phyloP scores from a whole-genome alignment of 2,888 invertebrate genomes.

The Lasioglossum malachurum region DNA sequence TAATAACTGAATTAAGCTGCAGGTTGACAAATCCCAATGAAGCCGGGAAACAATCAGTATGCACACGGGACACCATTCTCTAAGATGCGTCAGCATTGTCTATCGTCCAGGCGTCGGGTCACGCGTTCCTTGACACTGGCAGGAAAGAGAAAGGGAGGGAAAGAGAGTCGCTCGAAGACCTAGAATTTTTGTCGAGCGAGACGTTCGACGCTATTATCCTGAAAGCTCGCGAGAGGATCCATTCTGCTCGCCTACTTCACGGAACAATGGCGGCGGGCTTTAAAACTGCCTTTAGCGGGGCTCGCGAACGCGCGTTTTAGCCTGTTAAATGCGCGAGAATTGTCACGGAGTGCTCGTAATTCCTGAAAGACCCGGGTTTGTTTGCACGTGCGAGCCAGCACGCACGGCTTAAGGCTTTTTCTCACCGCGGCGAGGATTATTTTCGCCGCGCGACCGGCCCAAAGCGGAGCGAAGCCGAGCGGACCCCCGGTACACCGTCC shows the following conservation, averaged over 20 bases:
- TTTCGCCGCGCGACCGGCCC: not conserved
- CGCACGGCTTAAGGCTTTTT: slow-evolving; percentile 55
- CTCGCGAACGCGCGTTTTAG: slow-evolving; percentile 51
- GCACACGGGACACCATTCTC: not conserved
- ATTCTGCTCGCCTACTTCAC: slow-evolving; percentile 53
- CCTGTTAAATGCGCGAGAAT: slow-evolving; percentile 59
- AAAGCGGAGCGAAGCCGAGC: not conserved
- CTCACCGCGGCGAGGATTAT: slow-evolving; percentile 18
- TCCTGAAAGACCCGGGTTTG: slow-evolving; percentile 50
- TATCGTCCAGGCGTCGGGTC: not conserved
- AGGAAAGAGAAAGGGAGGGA: not conserved
- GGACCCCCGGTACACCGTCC: not conserved
- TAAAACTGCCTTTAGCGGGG: slow-evolving; percentile 47
- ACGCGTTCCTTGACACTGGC: slow-evolving; percentile 14
- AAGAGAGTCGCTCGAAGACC: not conserved
- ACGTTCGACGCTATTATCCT: slow-evolving; percentile 57
- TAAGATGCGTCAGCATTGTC: not conserved
- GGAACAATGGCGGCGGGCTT: slow-evolving; percentile 57
- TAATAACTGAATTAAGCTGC: not conserved
- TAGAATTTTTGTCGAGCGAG: slow-evolving; percentile 32
- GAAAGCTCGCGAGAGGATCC: slow-evolving; percentile 54
- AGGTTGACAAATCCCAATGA: not conserved
- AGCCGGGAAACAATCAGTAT: not conserved
- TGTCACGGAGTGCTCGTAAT: slow-evolving; percentile 61
- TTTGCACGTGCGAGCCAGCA: slow-evolving; percentile 40